Evolutionary conservation across 92 coral and sea anemone genomes (phyloP), one percentile per base, ranked within the genome.

Genomic region (Heliopora coerulea): DNA sequence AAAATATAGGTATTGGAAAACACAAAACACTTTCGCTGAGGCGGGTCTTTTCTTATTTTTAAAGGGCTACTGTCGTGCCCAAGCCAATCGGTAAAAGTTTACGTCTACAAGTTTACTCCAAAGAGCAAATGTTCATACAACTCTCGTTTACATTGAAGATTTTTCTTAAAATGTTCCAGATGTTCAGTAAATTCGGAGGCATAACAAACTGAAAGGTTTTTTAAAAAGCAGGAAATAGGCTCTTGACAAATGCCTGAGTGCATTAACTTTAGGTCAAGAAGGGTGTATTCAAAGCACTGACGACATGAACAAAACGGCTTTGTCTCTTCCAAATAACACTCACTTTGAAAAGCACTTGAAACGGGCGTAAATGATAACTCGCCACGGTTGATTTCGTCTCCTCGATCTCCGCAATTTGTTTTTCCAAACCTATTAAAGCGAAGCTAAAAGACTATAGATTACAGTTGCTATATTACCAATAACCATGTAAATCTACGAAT

Each of bases 151-250:
- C 52, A n/a, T n/a, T 46, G n/a, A 46, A 46, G 3, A 2, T n/a
- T 46, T 37, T 37, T 46, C 15, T 56, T 56, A 56, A 56, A 56
- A 29, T 56, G 61, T 56, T 56, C 61, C 61, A 56, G 61, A 56
- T 56, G 61, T 56, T 8, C n/a, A 6, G 17, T 15, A 8, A 37
- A 8, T 6, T 10, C 52, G 17, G 52, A 15, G 12, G 2, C 14
- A 46, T 37, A 37, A 37, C 42, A 46, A 46, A 2, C n/a, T 46
- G 52, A 46, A 46, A n/a, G 52, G 52, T 15, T 2, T 46, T 46
- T 15, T 46, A 46, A 46, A 46, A 46, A 46, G 52, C 52, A 46
- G 52, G 52, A 46, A 46, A 46, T 46, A 46, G 52, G n/a, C 52
- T 15, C 52, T 46, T 46, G 14, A 15, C 52, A 6, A 46, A 4